Percentiles rank a stretch among this genome's conserved stretches.
Evolutionary conservation across 2,113 vertebrate genomes (phyloP).

Genomic region (Cyprinodon variegatus): DNA sequence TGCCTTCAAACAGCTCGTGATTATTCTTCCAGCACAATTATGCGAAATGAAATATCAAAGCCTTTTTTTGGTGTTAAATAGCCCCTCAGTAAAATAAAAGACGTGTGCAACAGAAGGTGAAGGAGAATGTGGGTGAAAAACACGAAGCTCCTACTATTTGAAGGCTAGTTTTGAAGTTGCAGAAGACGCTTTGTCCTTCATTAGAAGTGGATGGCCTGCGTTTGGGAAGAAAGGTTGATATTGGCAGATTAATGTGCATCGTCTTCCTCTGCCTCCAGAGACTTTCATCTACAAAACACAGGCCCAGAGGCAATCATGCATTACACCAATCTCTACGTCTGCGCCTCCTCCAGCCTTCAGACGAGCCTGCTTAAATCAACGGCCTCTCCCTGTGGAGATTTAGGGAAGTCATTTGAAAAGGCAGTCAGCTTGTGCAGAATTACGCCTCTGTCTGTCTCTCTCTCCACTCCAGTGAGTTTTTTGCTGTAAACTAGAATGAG

Average conservation of each 20-base stretch:
- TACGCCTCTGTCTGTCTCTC: constrained; percentile 38
- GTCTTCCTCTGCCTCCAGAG: constrained; percentile 45
- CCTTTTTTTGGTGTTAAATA: constrained; percentile 34
- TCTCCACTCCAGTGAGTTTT: constrained; percentile 9
- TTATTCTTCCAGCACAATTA: constrained; percentile 62
- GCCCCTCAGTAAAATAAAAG: neutral
- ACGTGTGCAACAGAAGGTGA: constrained; percentile 1
- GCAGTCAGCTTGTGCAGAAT: constrained; percentile 42
- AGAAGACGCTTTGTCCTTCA: constrained; percentile 37
- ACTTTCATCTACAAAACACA: constrained; percentile 41
- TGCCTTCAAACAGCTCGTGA: constrained; percentile 63
- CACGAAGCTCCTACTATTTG: neutral
- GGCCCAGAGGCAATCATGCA: constrained; percentile 65
- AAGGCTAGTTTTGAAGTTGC: constrained; percentile 6
- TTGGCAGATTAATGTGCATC: constrained; percentile 61
- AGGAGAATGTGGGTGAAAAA: constrained; percentile 8
- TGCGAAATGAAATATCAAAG: constrained; percentile 76
- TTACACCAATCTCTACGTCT: constrained; percentile 48
- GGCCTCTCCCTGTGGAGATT: constrained; percentile 48
- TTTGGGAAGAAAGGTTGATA: constrained; percentile 37
- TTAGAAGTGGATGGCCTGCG: constrained; percentile 53
- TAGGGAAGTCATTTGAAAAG: constrained; percentile 63
- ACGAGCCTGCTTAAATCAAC: constrained; percentile 63
- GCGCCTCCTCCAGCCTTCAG: constrained; percentile 54
- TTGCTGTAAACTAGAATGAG: constrained; percentile 14